A percentile compares a stretch with the other conserved stretches of the same genome.
These are phyloP conservation scores for Phainopepla nitens DNA, from an alignment of 2,113 vertebrate genomes.

Conservation along the genomic window DNA sequence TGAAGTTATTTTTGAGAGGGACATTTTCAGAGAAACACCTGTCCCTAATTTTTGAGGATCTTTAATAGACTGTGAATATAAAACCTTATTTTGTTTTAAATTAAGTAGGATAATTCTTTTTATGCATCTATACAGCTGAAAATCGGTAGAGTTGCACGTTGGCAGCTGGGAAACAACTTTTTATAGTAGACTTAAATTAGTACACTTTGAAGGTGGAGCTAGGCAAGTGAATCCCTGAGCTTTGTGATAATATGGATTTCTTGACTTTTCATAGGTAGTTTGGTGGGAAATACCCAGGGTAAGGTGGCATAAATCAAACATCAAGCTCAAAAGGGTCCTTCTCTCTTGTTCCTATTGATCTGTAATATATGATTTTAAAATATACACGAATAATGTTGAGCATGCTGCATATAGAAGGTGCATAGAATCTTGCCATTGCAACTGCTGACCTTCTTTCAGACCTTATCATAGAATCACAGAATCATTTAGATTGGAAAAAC, in stretches of 20 bases:
- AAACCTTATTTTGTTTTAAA: not conserved
- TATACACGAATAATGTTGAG: not conserved
- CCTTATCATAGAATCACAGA: not conserved
- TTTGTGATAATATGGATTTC: not conserved
- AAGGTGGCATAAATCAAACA: not conserved
- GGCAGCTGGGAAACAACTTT: not conserved
- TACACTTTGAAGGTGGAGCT: not conserved
- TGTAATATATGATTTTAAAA: not conserved
- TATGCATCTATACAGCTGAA: not conserved
- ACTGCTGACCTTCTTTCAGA: not conserved
- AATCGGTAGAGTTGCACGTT: accelerated
- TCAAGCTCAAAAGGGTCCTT: not conserved
- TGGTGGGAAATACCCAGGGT: not conserved
- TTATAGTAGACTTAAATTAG: not conserved
- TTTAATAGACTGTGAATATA: not conserved
- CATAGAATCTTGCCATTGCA: not conserved
- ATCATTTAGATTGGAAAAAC: not conserved
- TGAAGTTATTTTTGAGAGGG: not conserved
- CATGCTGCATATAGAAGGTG: not conserved
- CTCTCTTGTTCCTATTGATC: not conserved
- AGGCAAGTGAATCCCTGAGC: not conserved
- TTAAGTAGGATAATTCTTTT: not conserved
- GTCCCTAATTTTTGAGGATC: not conserved
- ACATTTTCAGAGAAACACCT: not conserved
- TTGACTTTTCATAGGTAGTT: not conserved